Base-by-base conservation (phyloP, 35 echinoderm and acorn worm species). In the Lytechinus variegatus region DNA sequence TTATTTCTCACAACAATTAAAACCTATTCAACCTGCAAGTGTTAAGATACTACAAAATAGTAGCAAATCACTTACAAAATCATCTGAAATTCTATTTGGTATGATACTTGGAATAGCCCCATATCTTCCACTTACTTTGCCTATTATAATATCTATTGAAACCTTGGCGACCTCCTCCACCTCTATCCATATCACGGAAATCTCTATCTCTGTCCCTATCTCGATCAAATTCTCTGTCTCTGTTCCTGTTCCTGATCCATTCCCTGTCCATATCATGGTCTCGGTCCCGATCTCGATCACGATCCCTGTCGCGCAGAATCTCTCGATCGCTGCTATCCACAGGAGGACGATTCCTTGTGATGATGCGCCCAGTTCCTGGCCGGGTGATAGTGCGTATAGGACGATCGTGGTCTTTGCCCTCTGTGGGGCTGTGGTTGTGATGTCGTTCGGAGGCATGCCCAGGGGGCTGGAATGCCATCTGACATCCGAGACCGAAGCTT, bases 401-500 rank as follows among this genome's bases (percentile, higher is more conserved):
- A 44, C 72, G 44, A 66, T 87, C 52, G 24, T 91, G 52, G 0
- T 96, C 95, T 54, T 96, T 96, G 93, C 94, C 91, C 10, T 96
- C 86, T 8, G 57, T 71, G 94, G 94, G 54, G 27, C 94, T 92
- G 61, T 72, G 93, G 53, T 86, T 54, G 92, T 87, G 86, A 71
- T 96, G 29, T 10, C 71, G 56, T 16, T 93, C 61, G n/a, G 89
- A 86, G 61, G 56, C 29, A 89, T 4, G 54, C 53, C 95, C 54
- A 16, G 66, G 66, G 89, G 89, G 95, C 24, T 95, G 56, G 87
- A 51, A 87, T 21, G 96, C 92, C 27, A 98, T 96, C 44, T 97
- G 97, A 56, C 98, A 99, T 13, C 98, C 98, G 57, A 98, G 98
- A n/a, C 96, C 96, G 91, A 99, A 99, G 95, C 98, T 99, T 11